These are phyloP conservation scores for Amphilophus citrinellus DNA, from an alignment of 2,113 vertebrate species.

Conservation along the genomic window DNA sequence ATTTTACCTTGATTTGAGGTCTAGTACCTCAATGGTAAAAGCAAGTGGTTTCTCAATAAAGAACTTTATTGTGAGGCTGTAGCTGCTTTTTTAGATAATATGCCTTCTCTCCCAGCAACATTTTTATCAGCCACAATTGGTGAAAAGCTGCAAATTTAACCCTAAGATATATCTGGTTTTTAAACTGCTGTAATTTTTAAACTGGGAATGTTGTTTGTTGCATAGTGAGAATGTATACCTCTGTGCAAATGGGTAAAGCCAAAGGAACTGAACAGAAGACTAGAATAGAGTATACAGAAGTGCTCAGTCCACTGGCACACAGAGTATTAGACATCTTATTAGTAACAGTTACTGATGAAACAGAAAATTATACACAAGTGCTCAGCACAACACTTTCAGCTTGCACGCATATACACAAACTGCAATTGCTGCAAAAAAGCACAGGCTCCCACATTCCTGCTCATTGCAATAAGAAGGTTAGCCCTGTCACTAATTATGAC, in stretches of 20 bases:
- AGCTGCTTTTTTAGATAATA: conserved; percentile 30
- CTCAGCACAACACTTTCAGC: conserved; percentile 19
- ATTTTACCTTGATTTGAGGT: conserved; percentile 28
- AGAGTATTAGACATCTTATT: conserved; percentile 69
- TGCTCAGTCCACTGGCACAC: conserved; percentile 50
- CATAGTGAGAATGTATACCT: neutral
- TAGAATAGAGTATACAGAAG: conserved; percentile 39
- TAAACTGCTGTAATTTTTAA: conserved; percentile 34
- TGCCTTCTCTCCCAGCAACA: conserved; percentile 26
- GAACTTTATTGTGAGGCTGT: neutral
- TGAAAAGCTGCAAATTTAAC: conserved; percentile 42
- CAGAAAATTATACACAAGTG: conserved; percentile 56
- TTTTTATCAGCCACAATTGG: conserved; percentile 40
- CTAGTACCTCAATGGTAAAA: conserved; percentile 1
- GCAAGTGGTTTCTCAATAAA: conserved; percentile 19
- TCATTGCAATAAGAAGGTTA: conserved; percentile 68
- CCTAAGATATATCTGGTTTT: conserved; percentile 7
- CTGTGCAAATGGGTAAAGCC: conserved; percentile 16
- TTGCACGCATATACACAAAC: neutral
- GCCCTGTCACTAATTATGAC: conserved; percentile 78
- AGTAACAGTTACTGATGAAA: conserved; percentile 71
- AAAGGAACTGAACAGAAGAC: conserved; percentile 41
- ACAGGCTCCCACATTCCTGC: conserved; percentile 14
- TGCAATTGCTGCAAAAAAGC: conserved; percentile 37
- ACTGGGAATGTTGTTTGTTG: neutral